Conservation (phyloP, 2,113 vertebrate genomes). For the Nothobranchius kuhntae region DNA sequence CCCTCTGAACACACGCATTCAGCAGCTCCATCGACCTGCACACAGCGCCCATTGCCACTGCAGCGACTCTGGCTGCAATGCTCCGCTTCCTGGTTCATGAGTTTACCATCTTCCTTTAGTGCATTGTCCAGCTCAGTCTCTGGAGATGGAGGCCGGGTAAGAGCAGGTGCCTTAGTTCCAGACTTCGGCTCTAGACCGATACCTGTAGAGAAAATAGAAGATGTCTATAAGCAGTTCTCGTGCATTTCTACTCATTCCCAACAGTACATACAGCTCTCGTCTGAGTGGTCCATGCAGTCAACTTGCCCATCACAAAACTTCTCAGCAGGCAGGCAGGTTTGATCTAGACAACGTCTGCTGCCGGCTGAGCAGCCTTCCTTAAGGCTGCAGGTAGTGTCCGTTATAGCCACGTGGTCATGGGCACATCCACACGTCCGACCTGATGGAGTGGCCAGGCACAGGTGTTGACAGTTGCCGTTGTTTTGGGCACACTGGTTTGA, state of each 20-base stretch:
- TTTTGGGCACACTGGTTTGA: constrained; percentile 78
- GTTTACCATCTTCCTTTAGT: constrained; percentile 14
- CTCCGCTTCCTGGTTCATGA: constrained; percentile 60
- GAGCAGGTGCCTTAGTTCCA: neutral
- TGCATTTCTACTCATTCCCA: too few species aligned
- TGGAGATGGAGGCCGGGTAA: neutral
- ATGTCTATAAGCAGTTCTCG: too few species aligned
- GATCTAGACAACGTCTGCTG: constrained; percentile 75
- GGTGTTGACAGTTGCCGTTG: constrained; percentile 86
- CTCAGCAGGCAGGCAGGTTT: constrained; percentile 75
- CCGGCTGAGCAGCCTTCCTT: constrained; percentile 59
- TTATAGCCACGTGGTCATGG: constrained; percentile 66
- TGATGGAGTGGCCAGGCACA: constrained; percentile 84
- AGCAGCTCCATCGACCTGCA: constrained; percentile 37
- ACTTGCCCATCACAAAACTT: constrained; percentile 79
- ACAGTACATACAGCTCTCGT: constrained; percentile 82
- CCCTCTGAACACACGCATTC: constrained; percentile 77
- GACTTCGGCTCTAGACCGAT: neutral
- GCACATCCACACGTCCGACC: constrained; percentile 84
- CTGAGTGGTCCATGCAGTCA: constrained; percentile 84
- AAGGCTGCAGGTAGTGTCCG: constrained; percentile 56
- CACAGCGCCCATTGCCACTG: constrained; percentile 79
- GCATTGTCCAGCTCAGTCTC: neutral
- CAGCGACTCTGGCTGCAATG: constrained; percentile 78
- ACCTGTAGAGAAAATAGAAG: constrained; percentile 47